phyloP scores from a whole-genome alignment of 2,113 vertebrate species.

The Gorsachius goisagi region DNA sequence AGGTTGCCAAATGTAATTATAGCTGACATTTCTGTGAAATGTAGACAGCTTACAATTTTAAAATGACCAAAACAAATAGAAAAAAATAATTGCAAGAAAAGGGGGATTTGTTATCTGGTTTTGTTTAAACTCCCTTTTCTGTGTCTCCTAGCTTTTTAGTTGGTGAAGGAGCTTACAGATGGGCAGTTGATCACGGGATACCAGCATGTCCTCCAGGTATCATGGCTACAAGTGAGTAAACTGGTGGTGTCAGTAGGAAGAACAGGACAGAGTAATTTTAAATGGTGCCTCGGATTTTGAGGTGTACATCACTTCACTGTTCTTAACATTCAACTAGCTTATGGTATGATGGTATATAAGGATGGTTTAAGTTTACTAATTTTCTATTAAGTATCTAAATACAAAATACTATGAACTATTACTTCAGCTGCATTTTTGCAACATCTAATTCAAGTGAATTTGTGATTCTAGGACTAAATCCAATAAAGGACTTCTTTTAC shows the following conservation, averaged over 20 bases:
- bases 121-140: conserved; percentile 66
- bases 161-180: conserved; percentile 93
- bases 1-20: not conserved
- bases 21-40: conserved; percentile 3
- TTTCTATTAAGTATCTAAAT: not conserved
- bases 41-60: not conserved
- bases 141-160: conserved; percentile 91
- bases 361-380: not conserved
- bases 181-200: conserved; percentile 96
- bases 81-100: conserved; percentile 49
- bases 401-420: not conserved
- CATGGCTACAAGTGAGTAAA: conserved; percentile 97
- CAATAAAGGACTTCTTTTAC: not conserved
- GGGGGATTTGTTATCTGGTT: conserved; percentile 53
- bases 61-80: conserved; percentile 14
- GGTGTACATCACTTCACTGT: conserved; percentile 17
- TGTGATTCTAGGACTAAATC: not conserved
- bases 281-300: conserved; percentile 36
- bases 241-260: conserved; percentile 61
- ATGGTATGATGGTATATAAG: not conserved
- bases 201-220: conserved; percentile 91
- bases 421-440: not conserved
- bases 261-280: conserved; percentile 51
- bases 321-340: not conserved
- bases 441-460: not conserved